phyloP scores from a whole-genome alignment of 2,888 invertebrate genomes.

The Epistrophe grossulariae region DNA sequence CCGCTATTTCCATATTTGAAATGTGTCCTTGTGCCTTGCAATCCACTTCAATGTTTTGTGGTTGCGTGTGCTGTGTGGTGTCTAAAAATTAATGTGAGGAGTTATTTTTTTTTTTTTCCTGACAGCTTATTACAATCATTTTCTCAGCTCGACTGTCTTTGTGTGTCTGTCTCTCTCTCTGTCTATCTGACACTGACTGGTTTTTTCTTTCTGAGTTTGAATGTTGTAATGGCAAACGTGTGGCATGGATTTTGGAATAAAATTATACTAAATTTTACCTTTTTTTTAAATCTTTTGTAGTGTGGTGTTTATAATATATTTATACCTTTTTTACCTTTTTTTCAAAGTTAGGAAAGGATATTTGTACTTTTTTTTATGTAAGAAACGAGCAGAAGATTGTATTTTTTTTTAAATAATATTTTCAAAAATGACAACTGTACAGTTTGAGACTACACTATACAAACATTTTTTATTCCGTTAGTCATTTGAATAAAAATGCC shows the following conservation, averaged over 20 bases:
- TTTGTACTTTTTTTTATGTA: no score
- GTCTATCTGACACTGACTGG: constrained; percentile 9
- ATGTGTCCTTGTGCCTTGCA: constrained; percentile 8
- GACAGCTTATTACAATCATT: constrained; percentile 73
- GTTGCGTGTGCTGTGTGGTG: not conserved
- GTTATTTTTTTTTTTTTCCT: constrained; percentile 53
- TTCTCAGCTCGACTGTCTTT: constrained; percentile 23
- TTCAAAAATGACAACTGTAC: no score
- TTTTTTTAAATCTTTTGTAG: not conserved
- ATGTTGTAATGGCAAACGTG: constrained; percentile 52
- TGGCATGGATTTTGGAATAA: constrained; percentile 20
- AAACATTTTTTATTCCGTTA: no score
- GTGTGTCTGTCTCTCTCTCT: not conserved
- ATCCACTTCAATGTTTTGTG: not conserved
- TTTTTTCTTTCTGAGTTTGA: not conserved
- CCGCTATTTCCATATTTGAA: constrained; percentile 28
- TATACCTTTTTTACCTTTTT: no score
- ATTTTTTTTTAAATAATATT: no score
- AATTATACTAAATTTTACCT: constrained; percentile 21
- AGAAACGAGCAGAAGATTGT: no score
- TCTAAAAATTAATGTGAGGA: constrained; percentile 65
- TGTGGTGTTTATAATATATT: not conserved
- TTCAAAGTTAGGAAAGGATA: no score
- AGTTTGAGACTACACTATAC: no score
- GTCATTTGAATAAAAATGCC: no score